Conservation (phyloP, 2,797 vertebrate species). For the Chaunax sp. region DNA sequence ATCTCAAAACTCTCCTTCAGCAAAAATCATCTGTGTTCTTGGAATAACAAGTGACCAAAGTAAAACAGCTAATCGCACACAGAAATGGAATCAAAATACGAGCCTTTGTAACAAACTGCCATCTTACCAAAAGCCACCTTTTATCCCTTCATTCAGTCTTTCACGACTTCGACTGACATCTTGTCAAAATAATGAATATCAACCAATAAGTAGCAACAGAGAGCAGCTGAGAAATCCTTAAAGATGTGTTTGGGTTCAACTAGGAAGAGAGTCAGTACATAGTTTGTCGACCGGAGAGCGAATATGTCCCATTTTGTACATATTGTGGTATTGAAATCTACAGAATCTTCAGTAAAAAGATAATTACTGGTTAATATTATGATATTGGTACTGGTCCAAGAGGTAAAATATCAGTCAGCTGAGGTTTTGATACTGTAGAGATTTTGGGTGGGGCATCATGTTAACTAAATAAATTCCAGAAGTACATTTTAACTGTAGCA, state of each 20-base stretch:
- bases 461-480: constrained; percentile 16
- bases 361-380: neutral
- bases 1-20: neutral
- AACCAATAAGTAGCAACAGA: neutral
- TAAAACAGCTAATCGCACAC: neutral
- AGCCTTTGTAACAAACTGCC: neutral
- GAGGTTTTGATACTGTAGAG: neutral
- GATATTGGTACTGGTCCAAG: neutral
- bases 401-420: neutral
- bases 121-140: neutral
- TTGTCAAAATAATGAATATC: neutral
- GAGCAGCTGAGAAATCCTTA: neutral
- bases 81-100: neutral
- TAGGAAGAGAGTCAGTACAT: neutral
- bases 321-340: neutral
- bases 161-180: neutral
- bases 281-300: neutral
- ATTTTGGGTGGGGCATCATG: neutral
- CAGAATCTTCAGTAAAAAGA: neutral
- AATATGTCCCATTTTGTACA: neutral
- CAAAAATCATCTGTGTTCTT: neutral
- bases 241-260: neutral
- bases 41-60: neutral
- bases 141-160: neutral
- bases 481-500: neutral